Evolutionary conservation across 2,113 vertebrate genomes (phyloP).

Genomic region (Chloropsis hardwickii): DNA sequence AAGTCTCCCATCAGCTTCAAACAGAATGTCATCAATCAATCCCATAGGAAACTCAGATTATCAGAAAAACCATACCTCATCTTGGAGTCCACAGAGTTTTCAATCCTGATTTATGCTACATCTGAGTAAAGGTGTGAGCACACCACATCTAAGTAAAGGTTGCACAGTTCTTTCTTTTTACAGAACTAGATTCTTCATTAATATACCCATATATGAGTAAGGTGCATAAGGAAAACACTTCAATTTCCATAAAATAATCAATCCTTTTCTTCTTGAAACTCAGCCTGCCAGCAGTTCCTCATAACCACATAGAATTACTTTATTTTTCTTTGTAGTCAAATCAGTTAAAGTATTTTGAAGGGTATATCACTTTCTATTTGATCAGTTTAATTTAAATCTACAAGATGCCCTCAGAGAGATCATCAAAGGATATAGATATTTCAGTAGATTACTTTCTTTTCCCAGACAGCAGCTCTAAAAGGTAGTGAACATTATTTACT

Average conservation of each 20-base stretch:
- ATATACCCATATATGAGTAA: not conserved
- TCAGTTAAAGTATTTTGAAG: slow-evolving; percentile 35
- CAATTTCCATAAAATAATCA: not conserved
- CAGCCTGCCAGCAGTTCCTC: not conserved
- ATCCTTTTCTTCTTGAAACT: not conserved
- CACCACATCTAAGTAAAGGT: not conserved
- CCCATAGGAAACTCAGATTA: not conserved
- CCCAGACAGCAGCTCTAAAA: slow-evolving; percentile 60
- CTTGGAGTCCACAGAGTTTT: not conserved
- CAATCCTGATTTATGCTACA: not conserved
- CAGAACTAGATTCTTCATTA: not conserved
- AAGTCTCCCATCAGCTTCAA: not conserved
- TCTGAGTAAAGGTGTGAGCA: not conserved
- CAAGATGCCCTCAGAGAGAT: slow-evolving; percentile 53
- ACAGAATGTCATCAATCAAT: not conserved
- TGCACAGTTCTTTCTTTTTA: not conserved
- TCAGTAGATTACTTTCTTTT: not conserved
- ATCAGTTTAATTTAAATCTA: slow-evolving; percentile 68
- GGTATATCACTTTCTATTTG: slow-evolving; percentile 37
- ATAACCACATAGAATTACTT: not conserved
- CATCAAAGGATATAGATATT: slow-evolving; percentile 49
- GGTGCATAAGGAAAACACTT: not conserved
- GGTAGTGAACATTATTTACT: slow-evolving; percentile 67
- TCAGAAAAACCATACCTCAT: not conserved
- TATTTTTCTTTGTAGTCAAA: not conserved